Percentiles rank a stretch among this genome's conserved stretches.
These are phyloP conservation scores for Pocillopora damicornis DNA, from an alignment of 64 coral and sea anemone species.

Conservation along the genomic window DNA sequence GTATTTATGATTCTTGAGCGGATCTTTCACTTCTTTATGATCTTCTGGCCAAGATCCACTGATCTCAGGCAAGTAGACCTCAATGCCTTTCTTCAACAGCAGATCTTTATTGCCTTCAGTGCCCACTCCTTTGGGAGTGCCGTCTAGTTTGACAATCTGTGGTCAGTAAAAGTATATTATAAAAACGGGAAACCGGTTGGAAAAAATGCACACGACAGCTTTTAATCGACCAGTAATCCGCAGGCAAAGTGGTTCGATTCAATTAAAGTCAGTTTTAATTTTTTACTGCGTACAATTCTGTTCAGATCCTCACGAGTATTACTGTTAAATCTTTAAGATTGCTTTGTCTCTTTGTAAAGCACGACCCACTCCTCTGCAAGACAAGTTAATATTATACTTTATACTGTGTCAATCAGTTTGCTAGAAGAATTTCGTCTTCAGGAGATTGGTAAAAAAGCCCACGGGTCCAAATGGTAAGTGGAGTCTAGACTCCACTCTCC, in stretches of 20 bases:
- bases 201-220: neutral
- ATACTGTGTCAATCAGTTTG: neutral
- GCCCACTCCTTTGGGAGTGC: slow-evolving; percentile 27
- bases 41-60: neutral
- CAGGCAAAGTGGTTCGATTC: too few relatives aligned
- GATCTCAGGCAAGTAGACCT: slow-evolving; percentile 39
- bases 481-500: neutral
- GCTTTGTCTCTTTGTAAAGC: too few relatives aligned
- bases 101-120: neutral
- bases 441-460: neutral
- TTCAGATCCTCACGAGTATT: too few relatives aligned
- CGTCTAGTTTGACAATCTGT: slow-evolving; percentile 42
- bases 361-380: too few relatives aligned
- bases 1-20: slow-evolving; percentile 9
- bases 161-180: neutral
- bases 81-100: slow-evolving; percentile 22
- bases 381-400: neutral
- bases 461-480: too few relatives aligned
- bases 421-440: neutral
- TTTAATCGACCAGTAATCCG: too few relatives aligned
- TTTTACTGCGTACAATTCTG: too few relatives aligned
- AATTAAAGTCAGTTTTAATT: too few relatives aligned
- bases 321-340: too few relatives aligned
- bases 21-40: neutral
- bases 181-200: neutral